Conservation (phyloP, 2,113 vertebrate species). For the Semicossyphus pulcher region DNA sequence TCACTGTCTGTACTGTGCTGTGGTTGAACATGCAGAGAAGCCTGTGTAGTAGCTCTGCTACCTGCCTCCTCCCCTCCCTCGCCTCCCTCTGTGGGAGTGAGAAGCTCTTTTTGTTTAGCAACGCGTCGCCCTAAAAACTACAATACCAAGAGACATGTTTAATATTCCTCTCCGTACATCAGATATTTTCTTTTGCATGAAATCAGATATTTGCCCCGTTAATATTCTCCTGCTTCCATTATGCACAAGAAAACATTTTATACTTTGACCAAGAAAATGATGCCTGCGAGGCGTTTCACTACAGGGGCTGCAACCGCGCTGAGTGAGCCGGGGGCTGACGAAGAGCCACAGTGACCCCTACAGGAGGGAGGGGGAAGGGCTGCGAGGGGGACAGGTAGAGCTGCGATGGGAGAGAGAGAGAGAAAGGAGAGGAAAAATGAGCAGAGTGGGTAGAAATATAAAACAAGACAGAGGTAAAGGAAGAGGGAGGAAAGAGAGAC, state of each 20-base stretch:
- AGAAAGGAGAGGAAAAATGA: neutral
- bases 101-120: slow-evolving; percentile 60
- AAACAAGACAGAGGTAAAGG: neutral
- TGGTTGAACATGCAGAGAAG: neutral
- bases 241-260: slow-evolving; percentile 78
- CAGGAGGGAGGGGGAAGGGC: slow-evolving; percentile 30
- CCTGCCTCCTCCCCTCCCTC: neutral
- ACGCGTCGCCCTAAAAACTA: slow-evolving; percentile 54
- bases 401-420: neutral
- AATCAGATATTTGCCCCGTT: slow-evolving; percentile 81
- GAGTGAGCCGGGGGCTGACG: slow-evolving; percentile 4
- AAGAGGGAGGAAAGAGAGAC: no score
- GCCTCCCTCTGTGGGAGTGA: neutral
- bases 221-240: slow-evolving; percentile 79
- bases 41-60: neutral
- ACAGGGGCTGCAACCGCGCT: slow-evolving; percentile 18
- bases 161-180: slow-evolving; percentile 77
- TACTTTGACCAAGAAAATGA: slow-evolving; percentile 83
- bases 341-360: slow-evolving; percentile 83
- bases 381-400: neutral
- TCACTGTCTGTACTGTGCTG: neutral
- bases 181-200: slow-evolving; percentile 79
- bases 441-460: no score
- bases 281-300: slow-evolving; percentile 72
- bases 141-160: slow-evolving; percentile 69